Conservation (phyloP, 2,113 vertebrate species). For the Neofelis nebulosa region DNA sequence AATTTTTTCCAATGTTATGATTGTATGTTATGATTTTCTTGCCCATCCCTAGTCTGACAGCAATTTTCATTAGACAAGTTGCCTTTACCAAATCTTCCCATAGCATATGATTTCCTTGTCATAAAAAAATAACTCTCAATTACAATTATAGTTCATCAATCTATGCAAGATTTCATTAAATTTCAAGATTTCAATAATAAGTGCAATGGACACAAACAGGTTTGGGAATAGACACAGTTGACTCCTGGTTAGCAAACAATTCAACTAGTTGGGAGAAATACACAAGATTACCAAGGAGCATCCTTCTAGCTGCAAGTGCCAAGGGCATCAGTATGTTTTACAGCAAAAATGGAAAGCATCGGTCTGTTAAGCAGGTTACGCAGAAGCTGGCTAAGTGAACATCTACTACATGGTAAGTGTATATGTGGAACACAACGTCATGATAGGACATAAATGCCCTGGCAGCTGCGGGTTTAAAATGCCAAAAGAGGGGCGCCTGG, state of each 20-base stretch:
- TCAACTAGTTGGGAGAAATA: not conserved
- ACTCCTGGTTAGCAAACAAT: not conserved
- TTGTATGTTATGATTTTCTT: conserved; percentile 37
- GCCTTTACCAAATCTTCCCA: not conserved
- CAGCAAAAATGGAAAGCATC: not conserved
- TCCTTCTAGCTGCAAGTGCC: not conserved
- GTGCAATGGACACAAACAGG: not conserved
- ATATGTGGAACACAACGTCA: not conserved
- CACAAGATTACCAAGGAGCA: not conserved
- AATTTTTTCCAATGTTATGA: not conserved
- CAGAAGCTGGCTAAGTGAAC: not conserved
- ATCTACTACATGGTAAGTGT: not conserved
- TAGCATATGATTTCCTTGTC: not conserved
- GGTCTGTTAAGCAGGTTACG: not conserved
- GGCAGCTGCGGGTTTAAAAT: not conserved
- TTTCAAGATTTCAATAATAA: conserved; percentile 7
- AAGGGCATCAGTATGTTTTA: not conserved
- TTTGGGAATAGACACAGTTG: not conserved
- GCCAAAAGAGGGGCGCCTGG: too few relatives aligned
- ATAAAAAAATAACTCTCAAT: conserved; percentile 3
- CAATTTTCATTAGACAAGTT: not conserved
- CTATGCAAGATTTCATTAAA: not conserved
- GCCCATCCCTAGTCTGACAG: not conserved
- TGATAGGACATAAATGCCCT: not conserved
- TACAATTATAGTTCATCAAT: not conserved